Evolutionary conservation across 1,140 invertebrate genomes (phyloP).

Genomic region (Trinorchestia longiramus): DNA sequence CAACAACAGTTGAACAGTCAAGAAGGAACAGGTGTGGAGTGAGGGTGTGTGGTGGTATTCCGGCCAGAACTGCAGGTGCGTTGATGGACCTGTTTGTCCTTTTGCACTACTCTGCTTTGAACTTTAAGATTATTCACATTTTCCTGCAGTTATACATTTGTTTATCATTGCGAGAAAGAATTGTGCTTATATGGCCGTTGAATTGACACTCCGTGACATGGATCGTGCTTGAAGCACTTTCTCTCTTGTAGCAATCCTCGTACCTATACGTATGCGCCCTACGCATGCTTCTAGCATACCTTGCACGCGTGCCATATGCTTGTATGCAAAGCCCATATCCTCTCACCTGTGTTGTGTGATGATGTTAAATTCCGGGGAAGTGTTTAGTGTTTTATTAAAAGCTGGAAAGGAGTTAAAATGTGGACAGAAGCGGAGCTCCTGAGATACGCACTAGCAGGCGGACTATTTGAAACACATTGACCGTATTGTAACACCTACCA

Average conservation of each 20-base stretch:
- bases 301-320: background rate
- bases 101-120: background rate
- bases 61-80: background rate
- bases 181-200: conserved; percentile 9
- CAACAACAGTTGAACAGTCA: conserved; percentile 42
- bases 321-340: background rate
- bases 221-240: conserved; percentile 43
- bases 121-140: background rate
- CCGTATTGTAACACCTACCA: background rate
- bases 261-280: background rate
- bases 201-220: background rate
- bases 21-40: background rate
- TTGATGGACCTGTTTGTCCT: background rate
- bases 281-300: background rate
- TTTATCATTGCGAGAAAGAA: background rate
- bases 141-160: background rate
- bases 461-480: background rate
- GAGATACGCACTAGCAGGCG: background rate
- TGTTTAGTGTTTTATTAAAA: background rate
- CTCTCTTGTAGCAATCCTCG: conserved; percentile 1
- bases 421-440: background rate
- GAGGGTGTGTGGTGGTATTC: background rate
- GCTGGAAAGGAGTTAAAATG: background rate
- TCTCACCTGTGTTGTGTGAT: background rate
- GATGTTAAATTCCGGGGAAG: background rate